Evolutionary conservation across 2,888 invertebrate genomes (phyloP).

Genomic region (Chaitophorus viminalis): DNA sequence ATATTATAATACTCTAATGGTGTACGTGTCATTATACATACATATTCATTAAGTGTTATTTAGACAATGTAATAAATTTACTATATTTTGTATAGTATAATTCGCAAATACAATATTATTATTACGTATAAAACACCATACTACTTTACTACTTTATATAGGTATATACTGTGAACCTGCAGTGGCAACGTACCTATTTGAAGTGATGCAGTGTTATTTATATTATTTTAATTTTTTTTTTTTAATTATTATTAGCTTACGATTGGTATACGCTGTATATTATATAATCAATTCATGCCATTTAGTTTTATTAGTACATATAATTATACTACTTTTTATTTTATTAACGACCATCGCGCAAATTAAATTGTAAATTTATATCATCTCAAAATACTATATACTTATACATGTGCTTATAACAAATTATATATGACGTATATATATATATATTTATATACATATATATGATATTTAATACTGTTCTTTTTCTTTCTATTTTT

Average conservation of each 20-base stretch:
- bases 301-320: conserved; percentile 42
- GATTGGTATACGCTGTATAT: conserved; percentile 20
- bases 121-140: neutral
- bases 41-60: neutral
- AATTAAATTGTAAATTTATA: conserved; percentile 47
- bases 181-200: neutral
- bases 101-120: neutral
- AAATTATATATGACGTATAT: conserved; percentile 16
- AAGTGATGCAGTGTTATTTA: neutral
- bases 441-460: neutral
- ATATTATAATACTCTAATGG: neutral
- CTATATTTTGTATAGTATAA: neutral
- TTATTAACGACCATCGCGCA: conserved; percentile 27
- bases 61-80: neutral
- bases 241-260: neutral
- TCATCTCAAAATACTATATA: conserved; percentile 9
- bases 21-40: neutral
- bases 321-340: conserved; percentile 25
- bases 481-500: neutral
- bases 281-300: conserved; percentile 31
- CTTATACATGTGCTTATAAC: conserved; percentile 38
- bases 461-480: neutral
- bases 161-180: neutral
- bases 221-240: neutral
- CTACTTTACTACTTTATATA: neutral